These are phyloP conservation scores for Yoshiicerus persimilis DNA, from an alignment of 1,140 invertebrate genomes.

Conservation along the genomic window DNA sequence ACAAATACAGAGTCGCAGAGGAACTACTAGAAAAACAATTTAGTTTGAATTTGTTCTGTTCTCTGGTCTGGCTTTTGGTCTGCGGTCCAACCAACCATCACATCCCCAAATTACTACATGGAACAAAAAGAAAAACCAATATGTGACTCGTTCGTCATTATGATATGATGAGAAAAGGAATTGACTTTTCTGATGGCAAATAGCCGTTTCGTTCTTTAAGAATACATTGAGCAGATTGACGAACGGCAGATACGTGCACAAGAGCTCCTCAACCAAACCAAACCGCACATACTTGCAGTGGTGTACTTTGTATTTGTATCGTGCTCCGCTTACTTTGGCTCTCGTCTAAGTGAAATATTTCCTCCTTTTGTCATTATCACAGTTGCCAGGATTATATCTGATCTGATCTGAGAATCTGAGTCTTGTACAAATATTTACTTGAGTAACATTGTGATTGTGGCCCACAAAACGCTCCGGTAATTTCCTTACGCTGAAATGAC, in stretches of 20 bases:
- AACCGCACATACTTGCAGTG: neutral
- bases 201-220: neutral
- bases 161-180: slow-evolving; percentile 21
- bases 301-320: neutral
- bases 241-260: neutral
- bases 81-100: slow-evolving; percentile 22
- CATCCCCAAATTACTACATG: slow-evolving; percentile 20
- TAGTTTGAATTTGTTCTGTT: slow-evolving; percentile 14
- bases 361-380: slow-evolving; percentile 8
- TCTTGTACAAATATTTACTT: slow-evolving; percentile 2
- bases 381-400: neutral
- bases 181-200: neutral
- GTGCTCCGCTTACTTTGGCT: neutral
- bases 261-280: neutral
- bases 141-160: slow-evolving; percentile 9
- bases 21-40: slow-evolving; percentile 15
- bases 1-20: neutral
- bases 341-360: neutral
- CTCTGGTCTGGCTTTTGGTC: neutral
- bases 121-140: slow-evolving; percentile 25
- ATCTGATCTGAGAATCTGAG: neutral
- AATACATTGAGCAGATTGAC: neutral
- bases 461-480: neutral
- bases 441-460: neutral
- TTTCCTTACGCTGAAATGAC: neutral